Percentiles rank a stretch among this genome's conserved stretches.
Evolutionary conservation across 2,113 vertebrate genomes (phyloP).

Genomic region (Sus scrofa): T2T-Sscrofa CM000812.6:174052501-174053000

Average conservation of each 20-base stretch:
- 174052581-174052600: neutral
- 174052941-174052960: no score
- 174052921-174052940: no score
- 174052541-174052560: neutral
- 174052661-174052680: neutral
- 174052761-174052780: neutral
- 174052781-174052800: neutral
- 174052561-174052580: neutral
- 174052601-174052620: neutral
- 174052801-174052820: neutral
- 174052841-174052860: neutral
- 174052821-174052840: neutral
- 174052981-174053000: no score
- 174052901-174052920: no score
- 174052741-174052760: neutral
- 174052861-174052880: no score
- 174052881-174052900: no score
- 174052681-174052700: neutral
- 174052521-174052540: neutral
- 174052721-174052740: neutral
- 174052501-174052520: neutral
- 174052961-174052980: no score
- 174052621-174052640: neutral
- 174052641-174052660: neutral
- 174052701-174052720: neutral